phyloP scores from a whole-genome alignment of 2,113 vertebrate genomes.

The Opisthocomus hoazin region DNA sequence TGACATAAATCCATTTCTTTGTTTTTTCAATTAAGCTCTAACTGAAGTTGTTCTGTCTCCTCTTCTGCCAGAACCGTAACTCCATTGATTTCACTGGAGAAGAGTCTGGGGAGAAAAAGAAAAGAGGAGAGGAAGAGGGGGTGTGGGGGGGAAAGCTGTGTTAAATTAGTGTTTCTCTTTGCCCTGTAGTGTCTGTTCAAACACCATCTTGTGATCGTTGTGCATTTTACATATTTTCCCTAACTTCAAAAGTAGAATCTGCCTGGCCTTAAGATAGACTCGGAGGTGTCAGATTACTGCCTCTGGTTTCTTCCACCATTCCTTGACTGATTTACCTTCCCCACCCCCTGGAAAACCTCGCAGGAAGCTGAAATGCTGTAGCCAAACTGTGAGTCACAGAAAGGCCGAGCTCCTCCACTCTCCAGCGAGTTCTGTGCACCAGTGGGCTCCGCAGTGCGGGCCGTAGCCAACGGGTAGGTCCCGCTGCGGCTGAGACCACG shows the following conservation, averaged over 20 bases:
- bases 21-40: conserved; percentile 15
- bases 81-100: conserved; percentile 1
- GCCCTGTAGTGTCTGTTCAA: not conserved
- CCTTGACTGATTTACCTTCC: conserved; percentile 52
- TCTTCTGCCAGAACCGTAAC: not conserved
- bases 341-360: conserved; percentile 28
- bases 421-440: not conserved
- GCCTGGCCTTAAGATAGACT: conserved; percentile 5
- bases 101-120: not conserved
- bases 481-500: not conserved
- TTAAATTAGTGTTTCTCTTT: not conserved
- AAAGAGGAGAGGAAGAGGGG: not conserved
- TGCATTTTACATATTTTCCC: not conserved
- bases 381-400: conserved; percentile 51
- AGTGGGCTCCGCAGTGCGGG: not conserved
- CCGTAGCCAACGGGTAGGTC: not conserved
- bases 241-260: not conserved
- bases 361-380: conserved; percentile 9
- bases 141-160: not conserved
- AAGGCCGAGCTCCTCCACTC: not conserved
- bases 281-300: conserved; percentile 19
- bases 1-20: conserved; percentile 8
- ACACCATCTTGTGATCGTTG: not conserved
- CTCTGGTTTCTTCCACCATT: conserved; percentile 28
- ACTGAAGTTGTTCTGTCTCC: conserved; percentile 21